Conservation (phyloP, 2,113 vertebrate genomes). For the Callospermophilus lateralis region DNA sequence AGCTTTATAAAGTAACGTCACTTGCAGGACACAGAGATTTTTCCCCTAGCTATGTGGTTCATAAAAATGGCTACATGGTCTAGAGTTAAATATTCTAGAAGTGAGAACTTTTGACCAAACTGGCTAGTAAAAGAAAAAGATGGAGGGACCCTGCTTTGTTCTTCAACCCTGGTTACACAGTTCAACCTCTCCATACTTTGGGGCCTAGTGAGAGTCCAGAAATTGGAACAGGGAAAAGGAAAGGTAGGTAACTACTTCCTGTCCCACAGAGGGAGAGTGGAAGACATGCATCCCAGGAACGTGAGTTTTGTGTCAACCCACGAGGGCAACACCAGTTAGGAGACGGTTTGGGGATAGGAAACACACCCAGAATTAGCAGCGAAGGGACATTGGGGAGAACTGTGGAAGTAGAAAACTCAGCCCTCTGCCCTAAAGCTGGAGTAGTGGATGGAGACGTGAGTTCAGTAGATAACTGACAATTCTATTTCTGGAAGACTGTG, state of each 20-base stretch:
- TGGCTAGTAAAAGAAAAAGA: not conserved
- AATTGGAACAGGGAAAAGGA: not conserved
- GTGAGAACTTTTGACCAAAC: not conserved
- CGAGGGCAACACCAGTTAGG: not conserved
- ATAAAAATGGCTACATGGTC: not conserved
- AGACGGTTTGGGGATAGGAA: not conserved
- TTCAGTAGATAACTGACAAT: not conserved
- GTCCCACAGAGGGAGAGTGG: not conserved
- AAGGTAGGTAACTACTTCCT: not conserved
- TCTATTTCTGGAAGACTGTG: not conserved
- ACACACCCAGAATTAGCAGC: not conserved
- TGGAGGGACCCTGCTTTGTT: not conserved
- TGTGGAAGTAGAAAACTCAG: not conserved
- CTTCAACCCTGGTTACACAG: not conserved
- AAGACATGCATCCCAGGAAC: not conserved
- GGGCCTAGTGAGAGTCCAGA: too few relatives aligned
- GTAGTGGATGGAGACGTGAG: not conserved
- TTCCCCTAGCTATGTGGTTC: not conserved
- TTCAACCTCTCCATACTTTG: not conserved
- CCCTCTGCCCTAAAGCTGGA: not conserved
- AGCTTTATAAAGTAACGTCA: not conserved
- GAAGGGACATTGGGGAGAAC: not conserved
- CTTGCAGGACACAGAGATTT: not conserved
- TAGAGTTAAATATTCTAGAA: not conserved
- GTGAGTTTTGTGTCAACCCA: not conserved